Base-by-base conservation (phyloP, 1,140 invertebrate species). In the Archivesica marissinica region DNA sequence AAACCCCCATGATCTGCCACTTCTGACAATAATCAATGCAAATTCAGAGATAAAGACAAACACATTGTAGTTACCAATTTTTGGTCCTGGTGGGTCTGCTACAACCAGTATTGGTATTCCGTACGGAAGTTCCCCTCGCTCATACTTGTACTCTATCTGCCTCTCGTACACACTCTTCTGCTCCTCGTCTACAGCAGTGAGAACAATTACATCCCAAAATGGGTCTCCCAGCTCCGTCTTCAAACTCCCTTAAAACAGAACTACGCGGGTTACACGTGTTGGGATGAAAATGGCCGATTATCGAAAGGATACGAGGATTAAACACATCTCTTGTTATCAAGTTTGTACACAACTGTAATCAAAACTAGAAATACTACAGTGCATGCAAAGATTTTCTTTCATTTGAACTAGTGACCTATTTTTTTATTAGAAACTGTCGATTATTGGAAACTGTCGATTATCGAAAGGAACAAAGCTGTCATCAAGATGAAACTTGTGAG, bases 131-230 rank as follows among this genome's bases (percentile, higher is more conserved):
- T 93, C 92, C 9, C 87, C 84, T 25, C 88, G 86, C 1, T 86
- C 30, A 17, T 77, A 41, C 84, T 94, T 94, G 47, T 88, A 79
- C 33, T 91, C 68, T 4, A 95, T 85, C 86, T 94, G 94, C 1
- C 87, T 50, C 80, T 94, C 82, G 88, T 93, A 94, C 9, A 92
- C 93, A 35, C 87, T 74, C 76, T 90, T 90, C 83, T 95, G 94
- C 7, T 86, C 88, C 23, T 89, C 89, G 87, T 94, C 94, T 35
- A 90, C 88, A 33, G 94, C 90, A 35, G 94, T 94, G n/a, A 95
- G 89, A 17, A 94, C 90, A 47, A 94, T 90, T 3, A 92, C 87
- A 91, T 94, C 94, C 94, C 94, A 95, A 80, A 93, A 93, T n/a
- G 86, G 59, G 13, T 25, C 52, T 15, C 23, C 44, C 28, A 76